Base-by-base conservation (phyloP, 2,888 invertebrate species). In the Lepidochrysops patricia region DNA sequence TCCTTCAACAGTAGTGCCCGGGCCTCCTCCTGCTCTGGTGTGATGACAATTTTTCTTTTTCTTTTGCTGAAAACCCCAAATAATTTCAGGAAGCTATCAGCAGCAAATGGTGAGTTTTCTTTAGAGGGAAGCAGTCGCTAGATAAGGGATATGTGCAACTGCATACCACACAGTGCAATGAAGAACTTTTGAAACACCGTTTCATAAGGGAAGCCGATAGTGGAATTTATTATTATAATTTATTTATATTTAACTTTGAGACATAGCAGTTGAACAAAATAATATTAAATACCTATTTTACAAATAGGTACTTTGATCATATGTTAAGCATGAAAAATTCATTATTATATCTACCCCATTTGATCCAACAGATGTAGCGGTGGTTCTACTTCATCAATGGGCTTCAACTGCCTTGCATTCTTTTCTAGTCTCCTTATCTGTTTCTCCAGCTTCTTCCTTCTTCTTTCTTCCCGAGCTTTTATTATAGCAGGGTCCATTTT, bases 301-400 rank as follows among this genome's bases (percentile, higher is more conserved):
- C 4, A 9, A 12, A 9, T 4, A 9, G 12, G 6, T 7, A 2
- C 35, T 12, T 35, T 5, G 7, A 4, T 29, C 7, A 29, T 29
- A 7, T 29, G 4, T 29, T 29, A 19, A 9, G 37, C 34, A 4
- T n/a, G 25, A 57, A 13, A 0, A 19, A 13, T 4, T 7, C 2
- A 29, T 12, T 29, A 12, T 4, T 54, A 57, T 6, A 58, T 67
- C 82, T 89, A 95, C 95, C 88, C 77, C 70, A 89, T 85, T 72
- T 94, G 90, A 70, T 94, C 93, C 19, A 92, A 71, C 13, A 97
- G 73, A 61, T 91, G 85, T 19, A 93, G 70, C 0, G 96, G 93
- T 6, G 95, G 89, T 80, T 97, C 96, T 65, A 94, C 77, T 86
- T 99, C 99, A 60, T 94, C 94, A 48, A 99, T 91, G 0, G 98